Conservation (phyloP, 1,140 invertebrate species). For the Drosophila lini region DNA sequence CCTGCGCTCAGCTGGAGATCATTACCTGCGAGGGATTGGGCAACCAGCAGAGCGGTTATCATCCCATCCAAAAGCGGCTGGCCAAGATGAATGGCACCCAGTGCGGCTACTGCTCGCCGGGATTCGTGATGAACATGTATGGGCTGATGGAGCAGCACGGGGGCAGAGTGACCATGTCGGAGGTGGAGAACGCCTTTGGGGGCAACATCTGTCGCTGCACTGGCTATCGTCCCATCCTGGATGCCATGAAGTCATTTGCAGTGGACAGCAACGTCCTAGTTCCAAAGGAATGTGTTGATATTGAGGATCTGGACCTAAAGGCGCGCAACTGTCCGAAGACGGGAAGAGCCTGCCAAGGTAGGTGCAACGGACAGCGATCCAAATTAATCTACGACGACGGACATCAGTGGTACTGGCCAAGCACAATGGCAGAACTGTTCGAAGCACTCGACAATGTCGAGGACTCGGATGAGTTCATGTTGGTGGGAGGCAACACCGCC, state of each 20-base stretch:
- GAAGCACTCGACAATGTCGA: conserved; percentile 85
- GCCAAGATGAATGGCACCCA: conserved; percentile 91
- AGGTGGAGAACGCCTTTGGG: conserved; percentile 91
- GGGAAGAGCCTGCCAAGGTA: conserved; percentile 38
- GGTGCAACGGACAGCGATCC: conserved; percentile 60
- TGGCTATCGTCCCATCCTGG: conserved; percentile 93
- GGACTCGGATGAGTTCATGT: conserved; percentile 84
- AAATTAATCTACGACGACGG: conserved; percentile 77
- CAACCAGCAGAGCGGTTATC: conserved; percentile 88
- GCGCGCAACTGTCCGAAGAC: conserved; percentile 54
- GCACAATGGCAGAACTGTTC: conserved; percentile 86
- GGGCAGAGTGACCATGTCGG: conserved; percentile 86
- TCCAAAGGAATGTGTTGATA: conserved; percentile 66
- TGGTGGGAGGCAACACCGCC: conserved; percentile 86
- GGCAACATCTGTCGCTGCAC: conserved; percentile 95
- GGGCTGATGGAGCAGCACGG: conserved; percentile 86
- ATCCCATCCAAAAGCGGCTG: conserved; percentile 88
- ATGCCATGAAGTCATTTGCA: conserved; percentile 92
- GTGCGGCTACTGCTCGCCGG: conserved; percentile 93
- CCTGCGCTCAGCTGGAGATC: conserved; percentile 91
- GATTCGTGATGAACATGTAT: conserved; percentile 94
- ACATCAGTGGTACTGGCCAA: conserved; percentile 74
- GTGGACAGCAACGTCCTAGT: conserved; percentile 88
- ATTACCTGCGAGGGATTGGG: conserved; percentile 92
- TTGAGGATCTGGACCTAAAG: conserved; percentile 64